phyloP scores from a whole-genome alignment of 2,113 vertebrate genomes.

The Actinemys pallida region DNA sequence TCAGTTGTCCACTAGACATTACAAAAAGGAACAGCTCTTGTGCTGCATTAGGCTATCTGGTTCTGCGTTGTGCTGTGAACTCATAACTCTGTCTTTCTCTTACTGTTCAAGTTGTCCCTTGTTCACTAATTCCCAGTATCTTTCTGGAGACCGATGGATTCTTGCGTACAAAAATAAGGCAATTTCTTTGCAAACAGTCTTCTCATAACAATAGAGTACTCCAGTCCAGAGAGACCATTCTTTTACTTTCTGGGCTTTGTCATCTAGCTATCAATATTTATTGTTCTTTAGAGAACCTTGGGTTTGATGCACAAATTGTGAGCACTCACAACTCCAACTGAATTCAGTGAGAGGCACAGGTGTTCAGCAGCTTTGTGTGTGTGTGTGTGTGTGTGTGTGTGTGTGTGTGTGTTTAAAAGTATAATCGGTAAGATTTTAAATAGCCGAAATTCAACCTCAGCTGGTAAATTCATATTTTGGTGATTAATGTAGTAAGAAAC shows the following conservation, averaged over 20 bases:
- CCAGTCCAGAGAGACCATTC: not conserved
- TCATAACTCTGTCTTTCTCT: not conserved
- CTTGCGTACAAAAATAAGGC: not conserved
- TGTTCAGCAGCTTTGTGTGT: not conserved
- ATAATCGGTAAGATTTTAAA: not conserved
- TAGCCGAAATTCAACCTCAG: not conserved
- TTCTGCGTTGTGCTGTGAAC: not conserved
- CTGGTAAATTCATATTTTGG: not conserved
- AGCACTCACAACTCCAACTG: rapidly evolving
- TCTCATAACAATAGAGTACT: not conserved
- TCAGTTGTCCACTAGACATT: not conserved
- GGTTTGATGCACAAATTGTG: not conserved
- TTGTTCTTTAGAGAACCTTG: not conserved
- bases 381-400: too few relatives aligned
- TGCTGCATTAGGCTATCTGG: not conserved
- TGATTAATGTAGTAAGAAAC: not conserved
- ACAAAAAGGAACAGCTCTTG: not conserved
- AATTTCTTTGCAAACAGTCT: not conserved
- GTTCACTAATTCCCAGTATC: not conserved
- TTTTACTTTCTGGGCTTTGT: not conserved
- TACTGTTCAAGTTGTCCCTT: not conserved
- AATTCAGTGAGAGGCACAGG: not conserved
- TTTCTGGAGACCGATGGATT: not conserved
- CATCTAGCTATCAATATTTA: not conserved
- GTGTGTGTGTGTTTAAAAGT: not conserved